A percentile compares a stretch with the other conserved stretches of the same genome.
phyloP scores from a whole-genome alignment of 2,888 invertebrate genomes.

The Trypoxylon attenuatum region DNA sequence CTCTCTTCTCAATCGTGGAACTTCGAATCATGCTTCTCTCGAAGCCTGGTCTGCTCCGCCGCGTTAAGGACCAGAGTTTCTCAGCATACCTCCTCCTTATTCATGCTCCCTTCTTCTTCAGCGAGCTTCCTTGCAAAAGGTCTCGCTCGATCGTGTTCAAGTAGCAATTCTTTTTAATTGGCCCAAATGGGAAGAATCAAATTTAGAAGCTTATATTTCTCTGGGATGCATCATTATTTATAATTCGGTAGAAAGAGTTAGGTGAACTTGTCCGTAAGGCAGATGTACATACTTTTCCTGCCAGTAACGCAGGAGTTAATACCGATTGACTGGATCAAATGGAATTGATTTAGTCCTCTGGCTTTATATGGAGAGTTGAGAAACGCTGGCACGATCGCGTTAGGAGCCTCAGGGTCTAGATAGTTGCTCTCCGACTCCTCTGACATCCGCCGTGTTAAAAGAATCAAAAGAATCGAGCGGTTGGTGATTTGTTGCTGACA shows the following conservation, averaged over 20 bases:
- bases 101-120: not conserved
- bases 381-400: slow-evolving; percentile 9
- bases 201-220: no score
- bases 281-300: no score
- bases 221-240: no score
- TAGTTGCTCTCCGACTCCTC: slow-evolving; percentile 18
- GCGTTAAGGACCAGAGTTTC: slow-evolving; percentile 10
- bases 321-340: not conserved
- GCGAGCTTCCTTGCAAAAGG: not conserved
- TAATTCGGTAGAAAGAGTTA: no score
- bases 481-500: slow-evolving; percentile 39
- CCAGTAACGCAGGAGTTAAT: no score
- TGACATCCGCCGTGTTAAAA: slow-evolving; percentile 17
- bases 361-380: not conserved
- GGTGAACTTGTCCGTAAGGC: not conserved
- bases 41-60: slow-evolving; percentile 4
- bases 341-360: not conserved
- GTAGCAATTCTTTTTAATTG: not conserved
- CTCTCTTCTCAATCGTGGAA: not conserved
- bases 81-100: slow-evolving; percentile 4
- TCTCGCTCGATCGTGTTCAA: not conserved
- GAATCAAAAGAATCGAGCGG: slow-evolving; percentile 33
- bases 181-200: no score
- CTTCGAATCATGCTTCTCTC: slow-evolving; percentile 4
- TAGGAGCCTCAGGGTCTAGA: slow-evolving; percentile 5